Evolutionary conservation across 2,888 invertebrate genomes (phyloP), one percentile per base, ranked within the genome.

Genomic region (Rhodophaea formosa): DNA sequence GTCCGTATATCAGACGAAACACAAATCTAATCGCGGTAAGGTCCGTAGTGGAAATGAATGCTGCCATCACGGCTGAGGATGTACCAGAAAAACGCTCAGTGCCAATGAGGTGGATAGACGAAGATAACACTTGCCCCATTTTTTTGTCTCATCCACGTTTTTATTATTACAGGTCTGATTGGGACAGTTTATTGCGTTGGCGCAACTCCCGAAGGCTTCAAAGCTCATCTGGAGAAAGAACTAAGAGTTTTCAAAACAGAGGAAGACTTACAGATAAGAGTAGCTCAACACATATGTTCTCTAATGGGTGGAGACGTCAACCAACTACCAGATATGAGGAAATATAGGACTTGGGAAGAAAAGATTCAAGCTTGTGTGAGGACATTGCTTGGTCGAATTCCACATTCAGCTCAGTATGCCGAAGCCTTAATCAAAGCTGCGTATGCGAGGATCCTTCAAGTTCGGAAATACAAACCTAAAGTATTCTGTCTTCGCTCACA

Each of bases 131-230:
- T 23, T 3, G 5, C 23, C 23, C 2, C 23, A 23, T 3, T 23
- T 2, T n/a, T 23, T 23, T 23, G 23, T 23, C 23, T 23, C 23
- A 23, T 23, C 23, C 23, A 23, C 5, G 23, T 23, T 23, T 23
- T 23, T 5, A 23, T 23, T 16, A 45, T 16, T 47, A 29, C 35
- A 72, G 84, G 83, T 58, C 57, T 75, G 7, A 72, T 60, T 1
- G 86, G 86, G 3, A 83, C 79, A 0, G 71, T 87, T 1, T 87
- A 74, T 60, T 84, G 80, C 55, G 47, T 85, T 8, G 86, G 87
- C 1, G 68, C 67, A 1, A 66, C 67, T 2, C 86, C 85, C 0
- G 72, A 71, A 3, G 80, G 83, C 42, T 68, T 79, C 17, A 52
- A 68, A 12, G 54, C 35, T 0, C 58, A 66, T 0, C 59, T 87